phyloP scores from a whole-genome alignment of 2,888 invertebrate species.

The Heliconius cydno region DNA sequence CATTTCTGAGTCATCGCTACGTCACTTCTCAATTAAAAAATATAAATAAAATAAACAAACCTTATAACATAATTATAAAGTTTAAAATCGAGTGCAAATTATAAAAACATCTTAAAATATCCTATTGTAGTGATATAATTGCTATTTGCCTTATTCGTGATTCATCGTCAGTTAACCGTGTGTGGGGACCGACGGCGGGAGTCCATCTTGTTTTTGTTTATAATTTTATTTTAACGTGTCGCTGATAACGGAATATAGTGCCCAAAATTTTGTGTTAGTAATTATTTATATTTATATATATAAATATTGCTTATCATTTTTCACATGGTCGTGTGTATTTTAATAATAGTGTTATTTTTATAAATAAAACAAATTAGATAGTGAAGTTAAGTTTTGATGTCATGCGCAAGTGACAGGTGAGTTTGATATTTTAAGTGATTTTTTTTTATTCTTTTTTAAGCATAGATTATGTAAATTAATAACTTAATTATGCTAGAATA shows the following conservation, averaged over 20 bases:
- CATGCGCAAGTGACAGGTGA: conserved; percentile 9
- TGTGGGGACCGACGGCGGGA: conserved; percentile 63
- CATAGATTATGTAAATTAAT: neutral
- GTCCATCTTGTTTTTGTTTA: conserved; percentile 55
- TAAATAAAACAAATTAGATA: neutral
- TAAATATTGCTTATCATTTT: neutral
- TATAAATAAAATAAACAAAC: conserved; percentile 35
- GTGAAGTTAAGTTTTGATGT: neutral
- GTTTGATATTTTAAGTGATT: neutral
- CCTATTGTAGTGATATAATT: conserved; percentile 69
- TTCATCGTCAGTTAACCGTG: conserved; percentile 74
- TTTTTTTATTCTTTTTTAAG: neutral
- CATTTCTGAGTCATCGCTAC: conserved; percentile 24
- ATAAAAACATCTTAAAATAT: conserved; percentile 54
- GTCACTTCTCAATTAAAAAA: conserved; percentile 24
- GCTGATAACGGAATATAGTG: conserved; percentile 44
- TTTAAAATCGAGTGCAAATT: conserved; percentile 56
- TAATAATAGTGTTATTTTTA: neutral
- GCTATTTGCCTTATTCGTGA: conserved; percentile 79
- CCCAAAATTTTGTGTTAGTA: conserved; percentile 53
- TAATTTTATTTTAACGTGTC: conserved; percentile 52
- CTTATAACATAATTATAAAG: conserved; percentile 55
- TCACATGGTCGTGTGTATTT: neutral
- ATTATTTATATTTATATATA: neutral
- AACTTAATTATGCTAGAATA: neutral